Percentiles rank a stretch among this genome's conserved stretches.
Conservation (phyloP, 2,888 invertebrate species). For the Alloplasta piceator region DNA sequence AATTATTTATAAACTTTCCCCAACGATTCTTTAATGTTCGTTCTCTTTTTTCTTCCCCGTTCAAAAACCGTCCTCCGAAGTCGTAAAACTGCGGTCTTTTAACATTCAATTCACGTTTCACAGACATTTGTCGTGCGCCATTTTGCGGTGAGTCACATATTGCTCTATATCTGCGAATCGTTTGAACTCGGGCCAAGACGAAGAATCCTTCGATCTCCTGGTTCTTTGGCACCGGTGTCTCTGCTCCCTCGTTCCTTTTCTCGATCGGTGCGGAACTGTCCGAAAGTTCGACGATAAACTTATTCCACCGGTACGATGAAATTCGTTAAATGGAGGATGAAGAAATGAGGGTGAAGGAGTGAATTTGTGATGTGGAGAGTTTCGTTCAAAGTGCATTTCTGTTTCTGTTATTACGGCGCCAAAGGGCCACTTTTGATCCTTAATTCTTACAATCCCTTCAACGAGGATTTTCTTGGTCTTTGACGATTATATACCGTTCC, state of each 20-base stretch:
- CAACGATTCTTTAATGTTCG: no score
- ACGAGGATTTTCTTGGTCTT: slow-evolving; percentile 1
- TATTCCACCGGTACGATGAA: slow-evolving; percentile 24
- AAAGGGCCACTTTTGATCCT: neutral
- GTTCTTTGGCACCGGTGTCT: slow-evolving; percentile 49
- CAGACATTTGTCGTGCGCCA: slow-evolving; percentile 51
- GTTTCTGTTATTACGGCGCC: neutral
- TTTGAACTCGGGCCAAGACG: slow-evolving; percentile 61
- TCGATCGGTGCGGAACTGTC: slow-evolving; percentile 40
- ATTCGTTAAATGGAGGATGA: slow-evolving; percentile 36
- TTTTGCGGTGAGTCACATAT: slow-evolving; percentile 46
- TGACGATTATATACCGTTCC: slow-evolving; percentile 1
- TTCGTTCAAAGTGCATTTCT: slow-evolving; percentile 6
- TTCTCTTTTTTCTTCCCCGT: neutral
- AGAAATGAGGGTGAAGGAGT: neutral
- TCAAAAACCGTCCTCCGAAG: slow-evolving; percentile 4
- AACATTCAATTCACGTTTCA: slow-evolving; percentile 51
- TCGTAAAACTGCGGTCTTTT: slow-evolving; percentile 13
- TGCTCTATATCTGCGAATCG: slow-evolving; percentile 36
- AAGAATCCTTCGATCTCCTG: slow-evolving; percentile 41
- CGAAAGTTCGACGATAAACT: slow-evolving; percentile 45
- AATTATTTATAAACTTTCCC: no score
- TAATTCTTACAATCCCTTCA: neutral
- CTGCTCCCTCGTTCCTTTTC: slow-evolving; percentile 11
- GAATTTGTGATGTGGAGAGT: slow-evolving; percentile 18